Percentiles rank a stretch among this genome's conserved stretches.
Evolutionary conservation across 1,140 invertebrate species (phyloP).

Genomic region (Drosophila kurseongensis): DNA sequence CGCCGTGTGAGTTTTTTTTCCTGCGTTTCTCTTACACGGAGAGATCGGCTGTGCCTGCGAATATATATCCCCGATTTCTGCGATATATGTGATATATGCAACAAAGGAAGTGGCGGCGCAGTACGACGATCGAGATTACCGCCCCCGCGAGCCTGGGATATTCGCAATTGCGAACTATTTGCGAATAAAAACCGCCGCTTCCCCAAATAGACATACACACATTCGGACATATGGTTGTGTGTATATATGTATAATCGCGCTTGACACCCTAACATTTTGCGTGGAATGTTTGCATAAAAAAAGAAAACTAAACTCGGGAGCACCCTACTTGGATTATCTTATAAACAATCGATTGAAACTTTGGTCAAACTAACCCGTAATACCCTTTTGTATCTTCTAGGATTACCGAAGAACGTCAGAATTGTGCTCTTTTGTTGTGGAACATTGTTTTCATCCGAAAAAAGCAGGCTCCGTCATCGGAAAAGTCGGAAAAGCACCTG

Average conservation of each 20-base stretch:
- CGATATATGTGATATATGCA: constrained; percentile 7
- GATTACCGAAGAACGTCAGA: constrained; percentile 2
- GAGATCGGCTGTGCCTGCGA: constrained; percentile 30
- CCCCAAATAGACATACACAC: constrained; percentile 45
- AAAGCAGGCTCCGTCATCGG: constrained; percentile 11
- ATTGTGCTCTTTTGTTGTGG: constrained; percentile 8
- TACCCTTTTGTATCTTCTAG: constrained; percentile 1
- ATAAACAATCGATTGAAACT: not conserved
- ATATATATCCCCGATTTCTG: constrained; percentile 8
- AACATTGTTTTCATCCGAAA: constrained; percentile 14
- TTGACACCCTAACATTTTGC: constrained; percentile 52
- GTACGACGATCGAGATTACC: constrained; percentile 15
- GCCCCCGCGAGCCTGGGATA: constrained; percentile 10
- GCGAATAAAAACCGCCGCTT: constrained; percentile 34
- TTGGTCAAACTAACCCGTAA: not conserved
- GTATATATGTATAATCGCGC: constrained; percentile 29
- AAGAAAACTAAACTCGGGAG: not conserved
- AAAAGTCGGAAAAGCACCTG: constrained; percentile 28
- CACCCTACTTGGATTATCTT: not conserved
- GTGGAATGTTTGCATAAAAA: constrained; percentile 43
- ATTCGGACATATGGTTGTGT: constrained; percentile 5
- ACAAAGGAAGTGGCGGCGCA: constrained; percentile 48
- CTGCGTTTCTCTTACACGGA: constrained; percentile 31
- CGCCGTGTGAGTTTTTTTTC: constrained; percentile 51
- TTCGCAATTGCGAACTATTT: constrained; percentile 30